Base-by-base conservation (phyloP, 2,888 invertebrate genomes). In the Diploptera punctata region DNA sequence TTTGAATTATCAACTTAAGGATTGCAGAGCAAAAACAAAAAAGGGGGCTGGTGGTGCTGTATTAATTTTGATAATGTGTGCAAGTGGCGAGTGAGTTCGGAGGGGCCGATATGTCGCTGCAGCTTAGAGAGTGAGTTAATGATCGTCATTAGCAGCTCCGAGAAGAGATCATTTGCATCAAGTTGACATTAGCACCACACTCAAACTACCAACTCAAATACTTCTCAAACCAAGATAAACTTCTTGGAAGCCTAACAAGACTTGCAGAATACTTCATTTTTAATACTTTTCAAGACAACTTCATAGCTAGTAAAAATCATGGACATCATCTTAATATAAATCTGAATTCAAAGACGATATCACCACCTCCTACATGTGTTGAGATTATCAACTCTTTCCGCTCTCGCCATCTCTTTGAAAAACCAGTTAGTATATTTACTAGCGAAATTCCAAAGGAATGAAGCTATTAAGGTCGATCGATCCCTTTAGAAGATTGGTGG, bases 91-190 rank as follows among this genome's bases (percentile, higher is more conserved):
- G 57, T 29, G 21, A 24, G 29, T 65, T 44, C 44, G 65, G 47
- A 65, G 29, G 62, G 65, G 65, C 65, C 65, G 65, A 65, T 65
- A 43, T 65, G 43, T 65, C 65, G 26, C 65, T 29, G 29, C 10
- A 57, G 57, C 57, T 57, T 57, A 57, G 57, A 57, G 72, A 65
- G 69, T 29, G 57, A 67, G 67, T 70, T 73, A 73, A 73, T 73
- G 73, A 70, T 57, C 16, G 69, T 70, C 73, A 73, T 70, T 73
- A 70, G 70, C 69, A 70, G 60, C 67, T 70, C 5, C 31, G 67
- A 70, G 57, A 43, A 65, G 70, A 65, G 44, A 65, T 65, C 60
- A 73, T 73, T 73, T 73, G 73, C 73, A 73, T 73, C 33, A 67
- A 67, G 38, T 33, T 67, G 73, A 61, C 73, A 70, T 73, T 73